Percentiles rank a stretch among this genome's conserved stretches.
phyloP scores from a whole-genome alignment of 2,797 vertebrate species.

The Prionace glauca region DNA sequence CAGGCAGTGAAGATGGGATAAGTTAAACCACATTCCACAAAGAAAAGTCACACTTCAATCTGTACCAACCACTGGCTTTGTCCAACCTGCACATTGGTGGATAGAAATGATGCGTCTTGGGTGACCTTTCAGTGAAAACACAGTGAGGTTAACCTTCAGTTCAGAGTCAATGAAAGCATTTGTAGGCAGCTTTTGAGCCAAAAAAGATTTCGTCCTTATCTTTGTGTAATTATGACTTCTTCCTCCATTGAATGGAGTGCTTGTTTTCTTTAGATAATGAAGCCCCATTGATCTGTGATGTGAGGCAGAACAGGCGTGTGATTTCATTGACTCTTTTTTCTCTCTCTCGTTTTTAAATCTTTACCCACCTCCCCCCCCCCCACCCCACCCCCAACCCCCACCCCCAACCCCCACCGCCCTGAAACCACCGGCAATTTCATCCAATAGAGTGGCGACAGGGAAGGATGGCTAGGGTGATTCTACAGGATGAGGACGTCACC shows the following conservation, averaged over 20 bases:
- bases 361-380: not conserved
- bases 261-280: conserved; percentile 24
- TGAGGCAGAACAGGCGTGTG: not conserved
- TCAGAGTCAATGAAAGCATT: not conserved
- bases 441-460: conserved; percentile 87
- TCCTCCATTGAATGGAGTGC: not conserved
- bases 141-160: not conserved
- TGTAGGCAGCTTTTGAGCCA: not conserved
- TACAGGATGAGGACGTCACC: conserved; percentile 91
- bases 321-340: not conserved
- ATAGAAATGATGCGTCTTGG: not conserved
- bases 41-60: not conserved
- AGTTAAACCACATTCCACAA: not conserved
- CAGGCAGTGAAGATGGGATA: not conserved
- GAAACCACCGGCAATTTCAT: not conserved
- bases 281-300: not conserved
- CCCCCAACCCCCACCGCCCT: too few species aligned
- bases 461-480: conserved; percentile 80
- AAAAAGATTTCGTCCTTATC: not conserved
- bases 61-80: not conserved
- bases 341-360: not conserved
- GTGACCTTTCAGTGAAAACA: not conserved
- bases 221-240: not conserved
- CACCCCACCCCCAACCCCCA: not conserved
- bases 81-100: not conserved